Base-by-base conservation (phyloP, 2,113 vertebrate species). In the Hypocryptadius cinnamomeus region DNA sequence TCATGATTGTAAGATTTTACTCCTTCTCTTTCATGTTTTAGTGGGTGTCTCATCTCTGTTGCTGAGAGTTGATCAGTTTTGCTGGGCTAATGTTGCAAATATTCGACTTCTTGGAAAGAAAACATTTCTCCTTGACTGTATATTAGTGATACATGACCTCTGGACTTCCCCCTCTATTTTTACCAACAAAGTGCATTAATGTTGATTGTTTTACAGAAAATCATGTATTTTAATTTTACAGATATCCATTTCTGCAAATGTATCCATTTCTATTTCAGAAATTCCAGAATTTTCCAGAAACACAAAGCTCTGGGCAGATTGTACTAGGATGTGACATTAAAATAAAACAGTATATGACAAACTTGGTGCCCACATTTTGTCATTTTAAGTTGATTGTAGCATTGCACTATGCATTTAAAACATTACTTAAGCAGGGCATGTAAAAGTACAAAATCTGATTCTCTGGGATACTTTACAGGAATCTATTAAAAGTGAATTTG, bases 401-500 rank as follows among this genome's bases (percentile, higher is more conserved):
- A 56, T 56, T 59, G 44, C 3, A 1, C 20, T 54, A 13, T 64
- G 48, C 54, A 85, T 85, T 96, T 84, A 50, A 93, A 71, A 37
- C 47, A 65, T 42, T 88, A 10, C 48, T 93, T 80, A 78, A 78
- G 45, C 48, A 86, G n/a, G 21, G 13, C 30, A 25, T 57, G 8
- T 0, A 3, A 60, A 83, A 88, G 48, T 44, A 65, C 72, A 73
- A 73, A 66, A 48, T 66, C 35, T 71, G 47, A 63, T 66, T 88
- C 76, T 78, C 69, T 39, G 30, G 83, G 47, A 63, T 51, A n/a
- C 20, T 88, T 88, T 57, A 42, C 19, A 60, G 24, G 53, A 81
- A 90, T 28, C 48, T 44, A 81, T 94, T 94, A 79, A 90, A 94
- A 84, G n/a, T 47, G 37, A 78, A 83, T 93, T 84, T 94, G n/a